Evolutionary conservation across 37 sponge, comb jelly and placozoan genomes (phyloP), one percentile per base, ranked within the genome.

Genomic region (Aplysina aerophoba): DNA sequence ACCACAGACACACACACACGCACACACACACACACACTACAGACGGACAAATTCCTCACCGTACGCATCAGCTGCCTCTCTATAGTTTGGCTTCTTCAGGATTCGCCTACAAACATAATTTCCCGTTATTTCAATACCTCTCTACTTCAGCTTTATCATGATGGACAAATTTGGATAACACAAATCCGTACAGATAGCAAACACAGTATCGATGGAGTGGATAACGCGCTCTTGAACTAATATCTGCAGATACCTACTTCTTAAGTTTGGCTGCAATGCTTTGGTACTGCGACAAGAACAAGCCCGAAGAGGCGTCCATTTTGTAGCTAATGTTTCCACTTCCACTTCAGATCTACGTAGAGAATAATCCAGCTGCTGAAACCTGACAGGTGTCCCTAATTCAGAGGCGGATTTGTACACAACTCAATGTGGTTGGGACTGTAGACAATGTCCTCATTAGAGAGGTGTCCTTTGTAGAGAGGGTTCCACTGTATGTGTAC

Each of bases 61-160:
- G 60, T 86, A 92, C 11, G 89, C 87, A 40, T 83, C 86, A 59
- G 84, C 86, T 0, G 93, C 93, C 59, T 89, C 90, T 14, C 58
- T 61, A 30, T 65, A 33, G 33, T 92, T 92, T 0, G 93, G 93
- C 38, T 92, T 92, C 73, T 89, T 92, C 87, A 92, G 79, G 37
- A 92, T 81, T 17, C 93, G 66, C 75, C 92, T 91, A 53, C 79
- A 79, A 75, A 74, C 24, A 12, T 15, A 73, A 40, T 4, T 64
- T 15, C 31, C n/a, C 20, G 15, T 16, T 20, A 40, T 44, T 44
- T 11, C 50, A 33, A 84, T 4, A 4, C n/a, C n/a, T n/a, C n/a
- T n/a, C n/a, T n/a, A n/a, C n/a, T n/a, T n/a, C n/a, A n/a, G n/a
- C n/a, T n/a, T n/a, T n/a, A n/a, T n/a, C n/a, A n/a, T n/a, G n/a